A percentile compares a stretch with the other conserved stretches of the same genome.
These are phyloP conservation scores for Myrmecophaga tridactyla DNA, from an alignment of 2,113 vertebrate genomes.

Conservation along the genomic window DNA sequence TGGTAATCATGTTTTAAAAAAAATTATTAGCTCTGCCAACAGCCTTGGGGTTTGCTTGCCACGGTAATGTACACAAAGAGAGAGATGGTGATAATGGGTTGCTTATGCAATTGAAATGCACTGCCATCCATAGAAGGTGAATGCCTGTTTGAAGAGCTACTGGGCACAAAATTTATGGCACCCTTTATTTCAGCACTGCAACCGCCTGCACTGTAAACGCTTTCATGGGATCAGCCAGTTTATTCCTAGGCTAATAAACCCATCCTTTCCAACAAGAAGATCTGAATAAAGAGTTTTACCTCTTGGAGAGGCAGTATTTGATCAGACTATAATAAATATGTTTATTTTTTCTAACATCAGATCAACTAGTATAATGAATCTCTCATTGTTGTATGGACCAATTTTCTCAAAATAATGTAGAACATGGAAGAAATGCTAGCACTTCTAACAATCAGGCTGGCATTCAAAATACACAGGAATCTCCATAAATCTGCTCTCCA, in stretches of 20 bases:
- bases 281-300: conserved; percentile 55
- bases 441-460: neutral
- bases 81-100: conserved; percentile 27
- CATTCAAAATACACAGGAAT: neutral
- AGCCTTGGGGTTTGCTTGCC: conserved; percentile 53
- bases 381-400: conserved; percentile 46
- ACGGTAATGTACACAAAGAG: conserved; percentile 38
- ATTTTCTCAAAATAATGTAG: conserved; percentile 62
- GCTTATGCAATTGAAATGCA: conserved; percentile 56
- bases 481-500: neutral
- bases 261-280: conserved; percentile 31
- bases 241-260: conserved; percentile 71
- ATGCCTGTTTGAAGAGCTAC: conserved; percentile 66
- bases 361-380: conserved; percentile 68
- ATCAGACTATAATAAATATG: conserved; percentile 70
- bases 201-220: conserved; percentile 68
- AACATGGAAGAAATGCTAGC: conserved; percentile 24
- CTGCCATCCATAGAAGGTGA: conserved; percentile 53
- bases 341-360: conserved; percentile 66
- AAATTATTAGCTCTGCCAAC: conserved; percentile 46
- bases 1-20: conserved; percentile 59
- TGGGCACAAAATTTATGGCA: conserved; percentile 65
- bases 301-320: conserved; percentile 65
- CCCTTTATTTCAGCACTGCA: conserved; percentile 69
- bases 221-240: conserved; percentile 69